phyloP scores from a whole-genome alignment of 2,113 vertebrate genomes.

The Aptenodytes forsteri region DNA sequence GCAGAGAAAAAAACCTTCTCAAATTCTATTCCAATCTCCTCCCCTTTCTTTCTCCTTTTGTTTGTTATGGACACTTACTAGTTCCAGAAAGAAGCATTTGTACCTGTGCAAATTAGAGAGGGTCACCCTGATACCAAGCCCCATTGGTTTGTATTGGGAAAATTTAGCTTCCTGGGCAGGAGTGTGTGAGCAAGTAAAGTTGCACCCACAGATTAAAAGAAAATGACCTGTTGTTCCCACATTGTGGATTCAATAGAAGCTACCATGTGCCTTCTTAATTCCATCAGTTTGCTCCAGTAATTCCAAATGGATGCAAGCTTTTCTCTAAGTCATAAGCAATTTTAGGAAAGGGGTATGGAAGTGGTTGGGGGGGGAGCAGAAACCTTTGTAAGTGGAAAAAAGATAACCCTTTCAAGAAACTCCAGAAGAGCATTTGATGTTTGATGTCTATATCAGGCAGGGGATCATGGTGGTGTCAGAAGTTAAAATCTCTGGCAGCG shows the following conservation, averaged over 20 bases:
- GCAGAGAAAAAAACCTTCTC: not conserved
- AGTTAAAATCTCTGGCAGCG: not conserved
- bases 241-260: not conserved
- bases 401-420: not conserved
- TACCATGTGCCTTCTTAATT: not conserved
- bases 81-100: not conserved
- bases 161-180: not conserved
- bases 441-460: not conserved
- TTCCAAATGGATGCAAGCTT: not conserved
- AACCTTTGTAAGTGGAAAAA: not conserved
- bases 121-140: not conserved
- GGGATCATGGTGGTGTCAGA: not conserved
- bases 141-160: not conserved
- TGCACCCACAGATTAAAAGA: not conserved
- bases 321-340: not conserved
- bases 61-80: not conserved
- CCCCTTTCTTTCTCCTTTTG: not conserved
- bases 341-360: not conserved
- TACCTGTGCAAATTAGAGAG: not conserved
- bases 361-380: not conserved
- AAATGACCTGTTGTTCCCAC: not conserved
- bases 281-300: not conserved
- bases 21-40: not conserved
- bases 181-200: not conserved
- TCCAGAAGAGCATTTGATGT: not conserved